These are phyloP conservation scores for Presbytis comata DNA, from an alignment of 2,797 vertebrate species.

Conservation along the genomic window DNA sequence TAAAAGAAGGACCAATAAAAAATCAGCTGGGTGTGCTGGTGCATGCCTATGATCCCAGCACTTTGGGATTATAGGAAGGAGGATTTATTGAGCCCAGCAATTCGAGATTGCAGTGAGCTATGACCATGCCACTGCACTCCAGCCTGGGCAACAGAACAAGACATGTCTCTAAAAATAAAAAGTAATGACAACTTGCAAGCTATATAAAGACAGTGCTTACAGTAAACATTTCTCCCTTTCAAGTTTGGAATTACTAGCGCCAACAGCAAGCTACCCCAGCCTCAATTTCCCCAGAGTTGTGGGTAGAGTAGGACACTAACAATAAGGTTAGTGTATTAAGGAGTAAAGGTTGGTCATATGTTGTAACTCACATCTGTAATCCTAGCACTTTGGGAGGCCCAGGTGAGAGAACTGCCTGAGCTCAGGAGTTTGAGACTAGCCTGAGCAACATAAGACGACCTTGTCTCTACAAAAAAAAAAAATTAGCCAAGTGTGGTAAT, in stretches of 20 bases:
- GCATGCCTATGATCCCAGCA: not conserved
- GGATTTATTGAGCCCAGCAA: not conserved
- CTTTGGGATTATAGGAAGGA: not conserved
- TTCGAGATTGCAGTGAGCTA: not conserved
- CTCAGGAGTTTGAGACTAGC: not conserved
- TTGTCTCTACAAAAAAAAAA: not conserved
- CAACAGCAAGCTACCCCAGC: not conserved
- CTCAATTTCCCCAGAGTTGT: not conserved
- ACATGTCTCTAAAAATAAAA: not conserved
- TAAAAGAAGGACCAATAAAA: not conserved
- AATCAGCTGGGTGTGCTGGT: not conserved
- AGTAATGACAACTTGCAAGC: not conserved
- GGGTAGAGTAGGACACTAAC: not conserved
- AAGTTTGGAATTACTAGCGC: not conserved
- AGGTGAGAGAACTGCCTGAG: not conserved
- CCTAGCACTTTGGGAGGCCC: not conserved
- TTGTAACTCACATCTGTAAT: not conserved
- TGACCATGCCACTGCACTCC: not conserved
- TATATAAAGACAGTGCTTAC: not conserved
- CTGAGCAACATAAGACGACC: not conserved
- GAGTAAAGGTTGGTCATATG: not conserved
- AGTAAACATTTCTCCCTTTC: not conserved
- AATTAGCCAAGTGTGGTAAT: not conserved
- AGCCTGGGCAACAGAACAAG: not conserved
- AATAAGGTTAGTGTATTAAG: not conserved